phyloP scores from a whole-genome alignment of 2,888 invertebrate genomes.

The Mantis religiosa region DNA sequence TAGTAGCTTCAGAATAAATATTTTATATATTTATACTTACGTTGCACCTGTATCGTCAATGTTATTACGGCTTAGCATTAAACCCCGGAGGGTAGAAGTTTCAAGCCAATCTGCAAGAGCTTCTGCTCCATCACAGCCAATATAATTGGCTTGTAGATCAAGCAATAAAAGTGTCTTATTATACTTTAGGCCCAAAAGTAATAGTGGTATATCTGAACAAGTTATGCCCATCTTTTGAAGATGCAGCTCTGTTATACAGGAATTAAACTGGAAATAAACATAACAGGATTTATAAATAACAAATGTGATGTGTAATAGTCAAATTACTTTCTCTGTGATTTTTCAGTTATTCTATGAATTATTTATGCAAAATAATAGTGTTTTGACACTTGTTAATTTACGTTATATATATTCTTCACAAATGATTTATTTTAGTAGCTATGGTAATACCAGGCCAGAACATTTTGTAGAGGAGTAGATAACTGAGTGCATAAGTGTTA shows the following conservation, averaged over 20 bases:
- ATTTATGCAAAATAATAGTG: too few species aligned
- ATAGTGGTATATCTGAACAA: conserved; percentile 56
- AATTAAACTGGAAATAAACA: conserved; percentile 40
- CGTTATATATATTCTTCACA: too few species aligned
- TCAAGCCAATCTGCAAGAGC: conserved; percentile 52
- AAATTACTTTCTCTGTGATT: too few species aligned
- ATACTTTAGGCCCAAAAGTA: conserved; percentile 49
- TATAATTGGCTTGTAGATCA: conserved; percentile 57
- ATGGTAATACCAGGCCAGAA: too few species aligned
- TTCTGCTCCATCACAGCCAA: conserved; percentile 57
- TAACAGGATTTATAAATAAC: not conserved
- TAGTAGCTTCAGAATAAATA: too few species aligned
- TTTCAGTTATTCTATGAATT: too few species aligned
- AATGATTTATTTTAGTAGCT: too few species aligned
- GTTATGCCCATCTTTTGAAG: conserved; percentile 57
- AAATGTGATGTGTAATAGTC: too few species aligned
- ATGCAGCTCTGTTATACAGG: conserved; percentile 52
- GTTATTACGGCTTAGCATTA: conserved; percentile 55
- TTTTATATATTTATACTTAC: conserved; percentile 34
- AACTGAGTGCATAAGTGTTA: too few species aligned
- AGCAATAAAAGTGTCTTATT: conserved; percentile 54
- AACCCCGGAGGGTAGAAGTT: conserved; percentile 45
- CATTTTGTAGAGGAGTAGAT: too few species aligned
- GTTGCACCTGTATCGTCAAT: conserved; percentile 55
- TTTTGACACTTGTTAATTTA: too few species aligned